These are phyloP conservation scores for Indri indri DNA, from an alignment of 2,113 vertebrate genomes.

Conservation along the genomic window DNA sequence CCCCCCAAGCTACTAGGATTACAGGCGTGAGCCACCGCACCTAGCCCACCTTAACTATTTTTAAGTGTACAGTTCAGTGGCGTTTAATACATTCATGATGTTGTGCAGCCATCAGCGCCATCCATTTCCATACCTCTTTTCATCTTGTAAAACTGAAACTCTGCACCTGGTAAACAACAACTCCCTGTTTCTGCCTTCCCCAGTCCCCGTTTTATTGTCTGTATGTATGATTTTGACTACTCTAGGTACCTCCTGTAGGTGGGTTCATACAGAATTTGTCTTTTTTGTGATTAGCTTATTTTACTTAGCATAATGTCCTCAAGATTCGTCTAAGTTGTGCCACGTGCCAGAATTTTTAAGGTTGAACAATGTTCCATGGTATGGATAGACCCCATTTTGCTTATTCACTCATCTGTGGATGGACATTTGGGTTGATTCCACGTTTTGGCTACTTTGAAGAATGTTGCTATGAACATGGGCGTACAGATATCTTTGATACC, in stretches of 20 bases:
- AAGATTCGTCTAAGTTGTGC: background rate
- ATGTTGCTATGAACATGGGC: background rate
- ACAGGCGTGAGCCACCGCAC: rapidly evolving
- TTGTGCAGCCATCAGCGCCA: no score
- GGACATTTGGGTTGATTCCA: background rate
- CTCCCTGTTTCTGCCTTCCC: no score
- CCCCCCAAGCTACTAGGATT: background rate
- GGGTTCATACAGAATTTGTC: no score
- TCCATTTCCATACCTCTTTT: no score
- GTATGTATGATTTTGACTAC: no score
- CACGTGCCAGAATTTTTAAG: background rate
- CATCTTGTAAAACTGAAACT: no score
- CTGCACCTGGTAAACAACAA: no score
- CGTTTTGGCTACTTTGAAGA: background rate
- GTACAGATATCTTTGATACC: background rate
- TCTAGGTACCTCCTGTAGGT: no score
- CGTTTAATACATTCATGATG: no score
- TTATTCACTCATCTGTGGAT: background rate
- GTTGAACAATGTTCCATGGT: background rate
- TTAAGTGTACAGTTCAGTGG: no score
- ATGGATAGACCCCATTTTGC: background rate
- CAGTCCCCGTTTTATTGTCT: no score
- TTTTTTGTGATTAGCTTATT: no score
- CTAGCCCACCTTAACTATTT: background rate
- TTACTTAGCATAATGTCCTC: background rate